phyloP scores from a whole-genome alignment of 2,797 vertebrate species.

The Acanthopagrus latus region DNA sequence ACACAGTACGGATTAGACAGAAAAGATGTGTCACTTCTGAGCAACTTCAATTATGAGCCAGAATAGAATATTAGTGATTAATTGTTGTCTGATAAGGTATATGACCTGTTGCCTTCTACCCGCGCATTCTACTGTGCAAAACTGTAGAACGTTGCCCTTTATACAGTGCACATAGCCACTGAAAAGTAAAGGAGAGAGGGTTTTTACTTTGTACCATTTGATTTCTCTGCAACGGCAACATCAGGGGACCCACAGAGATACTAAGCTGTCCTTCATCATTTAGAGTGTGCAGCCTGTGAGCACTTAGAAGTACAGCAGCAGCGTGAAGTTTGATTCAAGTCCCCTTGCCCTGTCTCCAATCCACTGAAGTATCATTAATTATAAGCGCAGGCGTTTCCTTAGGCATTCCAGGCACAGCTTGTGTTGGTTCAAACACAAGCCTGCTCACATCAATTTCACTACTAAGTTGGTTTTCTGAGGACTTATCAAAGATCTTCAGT shows the following conservation, averaged over 20 bases:
- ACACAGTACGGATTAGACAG: too few species aligned
- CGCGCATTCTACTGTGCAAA: too few species aligned
- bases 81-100: too few species aligned
- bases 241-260: slow-evolving; percentile 21
- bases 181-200: not conserved
- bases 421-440: slow-evolving; percentile 52
- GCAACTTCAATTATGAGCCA: too few species aligned
- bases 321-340: slow-evolving; percentile 52
- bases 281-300: slow-evolving; percentile 26
- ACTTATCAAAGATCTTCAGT: slow-evolving; percentile 60
- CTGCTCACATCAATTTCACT: slow-evolving; percentile 46
- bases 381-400: slow-evolving; percentile 46
- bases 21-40: too few species aligned
- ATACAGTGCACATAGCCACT: not conserved
- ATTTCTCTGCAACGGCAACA: not conserved
- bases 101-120: too few species aligned
- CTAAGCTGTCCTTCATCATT: slow-evolving; percentile 40
- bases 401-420: slow-evolving; percentile 55
- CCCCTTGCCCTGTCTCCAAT: slow-evolving; percentile 31
- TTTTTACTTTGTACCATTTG: slow-evolving; percentile 10
- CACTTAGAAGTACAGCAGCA: slow-evolving; percentile 31
- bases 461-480: slow-evolving; percentile 46
- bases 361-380: slow-evolving; percentile 62
- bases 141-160: too few species aligned
- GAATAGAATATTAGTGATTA: too few species aligned